Percentiles rank a stretch among this genome's conserved stretches.
Conservation (phyloP, 1,140 invertebrate species). For the Cheumatopsyche charites region DNA sequence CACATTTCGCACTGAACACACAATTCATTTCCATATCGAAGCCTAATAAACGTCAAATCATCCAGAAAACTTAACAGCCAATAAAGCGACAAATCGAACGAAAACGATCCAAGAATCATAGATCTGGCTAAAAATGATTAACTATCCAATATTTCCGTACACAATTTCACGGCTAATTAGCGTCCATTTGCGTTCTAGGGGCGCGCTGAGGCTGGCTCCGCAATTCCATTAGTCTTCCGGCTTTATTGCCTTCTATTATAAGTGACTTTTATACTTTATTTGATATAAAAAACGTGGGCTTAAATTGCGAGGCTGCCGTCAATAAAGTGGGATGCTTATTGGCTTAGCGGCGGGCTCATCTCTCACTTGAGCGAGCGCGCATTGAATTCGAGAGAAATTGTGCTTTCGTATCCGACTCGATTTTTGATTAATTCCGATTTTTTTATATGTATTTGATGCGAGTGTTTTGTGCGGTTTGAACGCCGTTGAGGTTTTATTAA, state of each 20-base stretch:
- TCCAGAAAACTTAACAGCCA: neutral
- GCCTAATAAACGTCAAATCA: neutral
- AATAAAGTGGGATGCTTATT: slow-evolving; percentile 14
- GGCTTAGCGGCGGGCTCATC: neutral
- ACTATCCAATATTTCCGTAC: neutral
- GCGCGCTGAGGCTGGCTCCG: neutral
- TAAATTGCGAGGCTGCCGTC: slow-evolving; percentile 22
- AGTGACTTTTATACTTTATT: slow-evolving; percentile 46
- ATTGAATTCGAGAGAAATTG: too few relatives aligned
- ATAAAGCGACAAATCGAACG: slow-evolving; percentile 8
- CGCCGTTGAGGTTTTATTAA: too few relatives aligned
- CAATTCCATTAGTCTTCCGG: slow-evolving; percentile 43
- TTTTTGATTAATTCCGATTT: too few relatives aligned
- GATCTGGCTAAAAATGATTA: neutral
- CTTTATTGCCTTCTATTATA: slow-evolving; percentile 45
- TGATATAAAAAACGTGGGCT: slow-evolving; percentile 42
- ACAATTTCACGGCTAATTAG: slow-evolving; percentile 15
- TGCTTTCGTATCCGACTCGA: too few relatives aligned
- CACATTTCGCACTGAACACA: too few relatives aligned
- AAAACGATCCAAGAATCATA: neutral
- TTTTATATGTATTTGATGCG: too few relatives aligned
- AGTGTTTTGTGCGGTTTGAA: too few relatives aligned
- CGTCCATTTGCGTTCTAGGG: neutral
- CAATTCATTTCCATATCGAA: too few relatives aligned
- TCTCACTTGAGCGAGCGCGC: too few relatives aligned